Evolutionary conservation across 2,888 invertebrate genomes (phyloP).

Genomic region (Chrysomela aeneicollis): DNA sequence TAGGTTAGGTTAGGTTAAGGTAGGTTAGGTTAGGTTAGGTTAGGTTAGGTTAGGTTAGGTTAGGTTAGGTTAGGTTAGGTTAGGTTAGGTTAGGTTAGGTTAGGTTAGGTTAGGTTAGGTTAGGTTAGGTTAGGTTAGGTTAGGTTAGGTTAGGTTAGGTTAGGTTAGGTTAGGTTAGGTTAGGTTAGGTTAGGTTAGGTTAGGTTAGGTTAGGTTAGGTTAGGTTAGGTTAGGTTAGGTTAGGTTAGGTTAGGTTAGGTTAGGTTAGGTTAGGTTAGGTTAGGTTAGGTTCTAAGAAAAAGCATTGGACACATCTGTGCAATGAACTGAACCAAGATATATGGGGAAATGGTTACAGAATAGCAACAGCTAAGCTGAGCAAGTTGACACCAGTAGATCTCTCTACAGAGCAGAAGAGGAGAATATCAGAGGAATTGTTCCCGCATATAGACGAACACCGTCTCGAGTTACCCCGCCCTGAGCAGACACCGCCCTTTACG

Average conservation of each 20-base stretch:
- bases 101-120: constrained; percentile 14
- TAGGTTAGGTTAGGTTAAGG: not conserved
- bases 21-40: not conserved
- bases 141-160: constrained; percentile 2
- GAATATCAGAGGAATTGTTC: not conserved
- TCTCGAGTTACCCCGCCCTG: too few species aligned
- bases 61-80: constrained; percentile 17
- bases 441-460: too few species aligned
- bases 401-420: not conserved
- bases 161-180: constrained; percentile 15
- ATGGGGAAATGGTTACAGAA: not conserved
- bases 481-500: too few species aligned
- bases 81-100: constrained; percentile 12
- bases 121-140: not conserved
- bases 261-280: constrained; percentile 4
- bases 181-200: constrained; percentile 20
- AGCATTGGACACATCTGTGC: too few species aligned
- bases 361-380: not conserved
- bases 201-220: constrained; percentile 4
- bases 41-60: constrained; percentile 14
- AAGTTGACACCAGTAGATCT: not conserved
- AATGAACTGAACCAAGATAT: not conserved
- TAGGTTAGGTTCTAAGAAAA: constrained; percentile 2
- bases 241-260: not conserved
- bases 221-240: constrained; percentile 4